These are phyloP conservation scores for Cantharis rustica DNA, from an alignment of 2,888 invertebrate species.

Conservation along the genomic window DNA sequence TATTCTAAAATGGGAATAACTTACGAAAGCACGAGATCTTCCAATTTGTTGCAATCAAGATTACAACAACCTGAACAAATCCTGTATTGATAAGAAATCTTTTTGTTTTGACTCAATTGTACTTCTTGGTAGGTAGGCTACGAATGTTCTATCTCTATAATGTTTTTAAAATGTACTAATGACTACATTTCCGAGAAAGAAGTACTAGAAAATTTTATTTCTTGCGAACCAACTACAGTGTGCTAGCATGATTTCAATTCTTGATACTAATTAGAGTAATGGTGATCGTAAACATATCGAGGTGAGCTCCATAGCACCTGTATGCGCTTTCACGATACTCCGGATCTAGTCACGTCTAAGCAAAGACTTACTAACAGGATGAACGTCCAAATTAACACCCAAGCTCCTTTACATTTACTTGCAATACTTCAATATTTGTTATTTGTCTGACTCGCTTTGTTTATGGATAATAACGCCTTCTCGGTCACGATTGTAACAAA, in stretches of 20 bases:
- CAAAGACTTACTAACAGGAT: constrained; percentile 32
- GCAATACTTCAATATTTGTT: not conserved
- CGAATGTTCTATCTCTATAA: not conserved
- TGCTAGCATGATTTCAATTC: constrained; percentile 35
- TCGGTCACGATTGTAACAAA: constrained; percentile 37
- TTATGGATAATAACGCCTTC: constrained; percentile 39
- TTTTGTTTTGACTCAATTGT: constrained; percentile 11
- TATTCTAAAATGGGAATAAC: not conserved
- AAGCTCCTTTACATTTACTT: not conserved
- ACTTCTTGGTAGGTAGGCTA: constrained; percentile 4
- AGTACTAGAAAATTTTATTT: constrained; percentile 11
- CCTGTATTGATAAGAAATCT: constrained; percentile 12
- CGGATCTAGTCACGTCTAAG: constrained; percentile 33
- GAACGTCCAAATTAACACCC: constrained; percentile 13
- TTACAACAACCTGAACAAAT: constrained; percentile 18
- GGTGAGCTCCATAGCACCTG: constrained; percentile 29
- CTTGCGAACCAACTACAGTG: constrained; percentile 20
- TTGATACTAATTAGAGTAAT: constrained; percentile 38
- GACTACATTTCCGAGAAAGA: not conserved
- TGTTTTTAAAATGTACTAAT: not conserved
- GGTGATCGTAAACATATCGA: constrained; percentile 37
- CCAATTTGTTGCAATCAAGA: constrained; percentile 28
- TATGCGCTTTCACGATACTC: constrained; percentile 31
- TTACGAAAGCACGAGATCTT: constrained; percentile 16
- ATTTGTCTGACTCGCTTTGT: constrained; percentile 29